Base-by-base conservation (phyloP, 2,113 vertebrate species). In the Siniperca knerii region DNA sequence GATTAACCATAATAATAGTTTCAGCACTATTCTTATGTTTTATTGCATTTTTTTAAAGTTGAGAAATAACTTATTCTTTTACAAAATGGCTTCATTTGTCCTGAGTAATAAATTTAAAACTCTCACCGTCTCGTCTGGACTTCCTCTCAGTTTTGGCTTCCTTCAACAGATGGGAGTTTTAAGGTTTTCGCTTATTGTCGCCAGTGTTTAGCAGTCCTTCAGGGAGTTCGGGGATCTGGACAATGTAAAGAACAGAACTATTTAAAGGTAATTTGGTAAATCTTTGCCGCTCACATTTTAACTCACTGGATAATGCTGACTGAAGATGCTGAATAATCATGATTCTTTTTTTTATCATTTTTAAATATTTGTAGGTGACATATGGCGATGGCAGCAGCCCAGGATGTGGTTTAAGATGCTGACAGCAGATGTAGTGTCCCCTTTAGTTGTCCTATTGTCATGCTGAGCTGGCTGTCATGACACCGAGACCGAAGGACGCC, bases 401-500 rank as follows among this genome's bases (percentile, higher is more conserved):
- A 69, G 50, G 55, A 69, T 57, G 81, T 76, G 73, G 25, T 76
- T 77, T 73, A 72, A 61, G 68, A 64, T 77, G 77, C 73, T 73
- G 87, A 83, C 85, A 83, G 86, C 60, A 58, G 64, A 79, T 10
- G 18, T 58, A 62, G 81, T 48, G 15, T 82, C 64, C 69, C 67
- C 82, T 82, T 68, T 61, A 77, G 77, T 44, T 60, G 79, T 74
- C 85, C 80, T 67, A 13, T 77, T 74, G 87, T 91, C 82, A 81
- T 58, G 89, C 91, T 83, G 90, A 75, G 83, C 82, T 42, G 58
- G 55, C 81, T 82, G 86, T 85, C 87, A 52, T 81, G 87, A 86
- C 81, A 66, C 68, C 0, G 13, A 78, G 81, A 48, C 65, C 37
- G 9, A n/a, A 77, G 78, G 80, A 86, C 60, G 67, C 62, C 75